A percentile compares a stretch with the other conserved stretches of the same genome.
Conservation (phyloP, 2,113 vertebrate genomes). For the Brachyhypopomus occidentalis region DNA sequence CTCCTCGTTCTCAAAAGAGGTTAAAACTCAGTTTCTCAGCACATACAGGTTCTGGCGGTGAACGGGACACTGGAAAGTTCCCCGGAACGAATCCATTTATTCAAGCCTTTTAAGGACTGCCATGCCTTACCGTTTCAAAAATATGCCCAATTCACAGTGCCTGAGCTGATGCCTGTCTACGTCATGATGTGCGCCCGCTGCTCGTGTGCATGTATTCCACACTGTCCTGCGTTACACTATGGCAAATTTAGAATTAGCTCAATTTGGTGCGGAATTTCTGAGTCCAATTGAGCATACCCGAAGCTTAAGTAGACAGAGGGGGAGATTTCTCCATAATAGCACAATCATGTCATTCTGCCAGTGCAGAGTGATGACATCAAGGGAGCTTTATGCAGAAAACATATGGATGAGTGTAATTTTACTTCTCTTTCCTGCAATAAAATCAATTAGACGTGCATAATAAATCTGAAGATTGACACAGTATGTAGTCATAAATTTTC, state of each 20-base stretch:
- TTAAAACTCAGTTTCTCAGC: conserved; percentile 65
- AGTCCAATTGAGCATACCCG: not conserved
- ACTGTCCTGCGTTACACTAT: not conserved
- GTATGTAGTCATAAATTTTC: conserved; percentile 36
- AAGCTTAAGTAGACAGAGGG: conserved; percentile 3
- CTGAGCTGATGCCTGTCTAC: conserved; percentile 15
- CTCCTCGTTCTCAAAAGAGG: conserved; percentile 26
- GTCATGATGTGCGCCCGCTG: conserved; percentile 19
- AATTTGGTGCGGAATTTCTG: conserved; percentile 37
- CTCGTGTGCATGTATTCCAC: conserved; percentile 28
- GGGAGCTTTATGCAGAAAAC: conserved; percentile 49
- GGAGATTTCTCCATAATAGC: conserved; percentile 10
- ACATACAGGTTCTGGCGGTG: conserved; percentile 59
- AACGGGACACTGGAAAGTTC: conserved; percentile 50
- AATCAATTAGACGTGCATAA: conserved; percentile 57
- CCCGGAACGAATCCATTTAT: conserved; percentile 67
- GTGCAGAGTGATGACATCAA: conserved; percentile 33
- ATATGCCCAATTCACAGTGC: conserved; percentile 48
- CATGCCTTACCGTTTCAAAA: conserved; percentile 56
- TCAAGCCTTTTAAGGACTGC: conserved; percentile 60
- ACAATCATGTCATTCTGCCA: conserved; percentile 7
- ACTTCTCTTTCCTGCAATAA: conserved; percentile 58
- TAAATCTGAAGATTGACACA: conserved; percentile 56
- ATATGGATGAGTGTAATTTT: conserved; percentile 48
- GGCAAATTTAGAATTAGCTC: conserved; percentile 39